phyloP scores from a whole-genome alignment of 2,113 vertebrate species.

The Ibidorhyncha struthersii region DNA sequence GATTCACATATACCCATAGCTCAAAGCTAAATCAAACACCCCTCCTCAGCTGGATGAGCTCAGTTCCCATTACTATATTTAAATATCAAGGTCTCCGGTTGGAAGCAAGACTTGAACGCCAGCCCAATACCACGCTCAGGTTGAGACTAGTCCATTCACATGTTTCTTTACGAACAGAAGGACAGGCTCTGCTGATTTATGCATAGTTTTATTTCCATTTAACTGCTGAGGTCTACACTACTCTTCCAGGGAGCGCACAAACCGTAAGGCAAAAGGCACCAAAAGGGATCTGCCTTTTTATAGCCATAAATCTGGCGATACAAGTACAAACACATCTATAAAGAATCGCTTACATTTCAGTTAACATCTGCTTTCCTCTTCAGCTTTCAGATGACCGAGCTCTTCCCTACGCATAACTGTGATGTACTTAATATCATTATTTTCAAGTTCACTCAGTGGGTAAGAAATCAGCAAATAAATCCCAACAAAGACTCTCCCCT shows the following conservation, averaged over 20 bases:
- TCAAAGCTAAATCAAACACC: background rate
- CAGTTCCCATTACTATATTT: background rate
- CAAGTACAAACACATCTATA: background rate
- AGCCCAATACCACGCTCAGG: background rate
- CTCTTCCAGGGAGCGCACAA: background rate
- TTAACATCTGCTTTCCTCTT: background rate
- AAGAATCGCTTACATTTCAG: background rate
- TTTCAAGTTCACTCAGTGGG: background rate
- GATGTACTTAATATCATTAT: background rate
- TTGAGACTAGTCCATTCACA: background rate
- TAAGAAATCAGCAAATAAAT: background rate
- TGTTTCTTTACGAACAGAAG: background rate
- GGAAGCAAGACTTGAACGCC: background rate
- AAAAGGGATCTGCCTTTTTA: background rate
- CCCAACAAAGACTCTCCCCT: background rate
- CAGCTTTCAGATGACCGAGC: background rate
- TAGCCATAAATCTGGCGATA: background rate
- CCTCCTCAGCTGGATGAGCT: background rate
- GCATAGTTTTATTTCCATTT: background rate
- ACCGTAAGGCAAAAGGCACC: background rate
- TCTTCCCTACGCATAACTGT: background rate
- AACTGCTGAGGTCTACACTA: background rate
- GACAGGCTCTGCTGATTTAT: background rate
- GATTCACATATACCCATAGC: background rate
- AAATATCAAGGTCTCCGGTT: background rate